A percentile compares a stretch with the other conserved stretches of the same genome.
These are phyloP conservation scores for Hippocampus zosterae DNA, from an alignment of 2,113 vertebrate genomes.

Conservation along the genomic window DNA sequence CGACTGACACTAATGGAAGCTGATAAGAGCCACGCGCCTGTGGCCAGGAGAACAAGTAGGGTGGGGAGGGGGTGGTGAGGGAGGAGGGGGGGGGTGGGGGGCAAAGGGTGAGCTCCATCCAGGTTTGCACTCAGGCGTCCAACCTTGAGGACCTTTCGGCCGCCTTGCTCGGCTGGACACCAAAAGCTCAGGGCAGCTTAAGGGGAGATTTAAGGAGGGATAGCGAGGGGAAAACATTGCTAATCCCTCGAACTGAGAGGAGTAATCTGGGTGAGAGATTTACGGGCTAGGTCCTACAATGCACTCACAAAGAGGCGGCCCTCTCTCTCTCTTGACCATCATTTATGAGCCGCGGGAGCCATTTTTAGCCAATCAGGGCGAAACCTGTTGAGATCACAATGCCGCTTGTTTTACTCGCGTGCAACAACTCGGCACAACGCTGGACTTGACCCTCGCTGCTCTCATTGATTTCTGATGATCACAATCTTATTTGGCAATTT, in stretches of 20 bases:
- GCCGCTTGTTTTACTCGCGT: neutral
- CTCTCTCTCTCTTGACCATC: slow-evolving; percentile 18
- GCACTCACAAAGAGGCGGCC: slow-evolving; percentile 40
- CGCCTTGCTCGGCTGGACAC: slow-evolving; percentile 57
- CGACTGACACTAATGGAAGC: slow-evolving; percentile 50
- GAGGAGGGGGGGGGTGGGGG: neutral
- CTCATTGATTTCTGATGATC: slow-evolving; percentile 74
- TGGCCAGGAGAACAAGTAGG: slow-evolving; percentile 44
- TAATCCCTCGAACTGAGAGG: slow-evolving; percentile 72
- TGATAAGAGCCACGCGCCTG: slow-evolving; percentile 55
- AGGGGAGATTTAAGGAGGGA: slow-evolving; percentile 66
- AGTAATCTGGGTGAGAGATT: slow-evolving; percentile 67
- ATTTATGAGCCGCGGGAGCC: slow-evolving; percentile 12
- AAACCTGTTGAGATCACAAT: slow-evolving; percentile 29
- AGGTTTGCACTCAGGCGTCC: slow-evolving; percentile 55
- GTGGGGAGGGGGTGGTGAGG: slow-evolving; percentile 29
- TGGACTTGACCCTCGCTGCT: slow-evolving; percentile 44
- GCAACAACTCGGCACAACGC: slow-evolving; percentile 12
- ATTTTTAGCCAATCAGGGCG: neutral
- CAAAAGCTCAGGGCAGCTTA: slow-evolving; percentile 72
- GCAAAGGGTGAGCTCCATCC: slow-evolving; percentile 41
- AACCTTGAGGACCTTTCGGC: slow-evolving; percentile 65
- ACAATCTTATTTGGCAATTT: slow-evolving; percentile 76
- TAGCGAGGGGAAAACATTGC: slow-evolving; percentile 69
- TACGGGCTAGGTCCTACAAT: slow-evolving; percentile 54